These are phyloP conservation scores for Solenopsis invicta DNA, from an alignment of 1,140 invertebrate species.

Conservation along the genomic window DNA sequence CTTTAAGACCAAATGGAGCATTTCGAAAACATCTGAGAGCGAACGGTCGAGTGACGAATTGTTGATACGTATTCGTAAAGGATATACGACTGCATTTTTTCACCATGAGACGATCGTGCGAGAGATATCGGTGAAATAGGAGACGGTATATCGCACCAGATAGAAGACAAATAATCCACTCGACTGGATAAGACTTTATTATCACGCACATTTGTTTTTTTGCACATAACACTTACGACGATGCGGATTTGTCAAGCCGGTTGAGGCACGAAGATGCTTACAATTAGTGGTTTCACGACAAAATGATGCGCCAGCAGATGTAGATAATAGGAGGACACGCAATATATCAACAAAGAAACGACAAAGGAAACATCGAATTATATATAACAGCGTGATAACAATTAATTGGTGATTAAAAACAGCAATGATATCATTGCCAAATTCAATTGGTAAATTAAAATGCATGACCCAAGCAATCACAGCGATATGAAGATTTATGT, in stretches of 20 bases:
- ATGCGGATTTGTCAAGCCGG: slow-evolving; percentile 1
- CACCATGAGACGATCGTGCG: neutral
- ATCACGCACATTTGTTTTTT: slow-evolving; percentile 18
- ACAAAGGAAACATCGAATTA: slow-evolving; percentile 13
- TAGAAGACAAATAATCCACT: slow-evolving; percentile 41
- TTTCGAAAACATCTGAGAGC: neutral
- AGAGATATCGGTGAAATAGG: slow-evolving; percentile 23
- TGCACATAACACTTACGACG: neutral
- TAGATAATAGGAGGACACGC: slow-evolving; percentile 1
- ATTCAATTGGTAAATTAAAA: slow-evolving; percentile 9
- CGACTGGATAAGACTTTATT: neutral
- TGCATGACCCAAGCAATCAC: neutral
- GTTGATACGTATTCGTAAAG: neutral
- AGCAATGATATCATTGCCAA: neutral
- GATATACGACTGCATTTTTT: neutral
- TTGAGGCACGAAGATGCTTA: slow-evolving; percentile 6
- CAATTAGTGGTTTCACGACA: neutral
- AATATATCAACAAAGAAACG: neutral
- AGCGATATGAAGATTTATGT: neutral
- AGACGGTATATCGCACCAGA: slow-evolving; percentile 26
- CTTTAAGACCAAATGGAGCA: neutral
- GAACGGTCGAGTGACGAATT: neutral
- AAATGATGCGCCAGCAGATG: neutral
- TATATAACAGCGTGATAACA: neutral
- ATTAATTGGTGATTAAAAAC: neutral